Conservation (phyloP, 92 coral and sea anemone species). For the Micromussa lordhowensis region DNA sequence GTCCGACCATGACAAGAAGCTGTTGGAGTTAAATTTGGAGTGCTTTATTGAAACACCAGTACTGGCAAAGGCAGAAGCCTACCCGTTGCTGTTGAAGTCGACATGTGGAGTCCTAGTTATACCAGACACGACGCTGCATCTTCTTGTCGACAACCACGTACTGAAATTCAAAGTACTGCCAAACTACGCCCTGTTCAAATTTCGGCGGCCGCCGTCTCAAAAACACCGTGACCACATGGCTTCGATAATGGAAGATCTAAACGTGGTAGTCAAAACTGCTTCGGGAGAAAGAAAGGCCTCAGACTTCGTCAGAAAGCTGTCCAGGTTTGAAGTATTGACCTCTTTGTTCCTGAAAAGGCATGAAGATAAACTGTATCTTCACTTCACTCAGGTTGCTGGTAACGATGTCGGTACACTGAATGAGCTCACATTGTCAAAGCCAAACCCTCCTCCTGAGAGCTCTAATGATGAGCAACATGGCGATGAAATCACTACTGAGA, state of each 20-base stretch:
- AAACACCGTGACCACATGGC: not conserved
- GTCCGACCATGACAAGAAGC: not conserved
- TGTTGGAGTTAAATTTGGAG: not conserved
- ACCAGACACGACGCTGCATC: not conserved
- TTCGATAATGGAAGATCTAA: not conserved
- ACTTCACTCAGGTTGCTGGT: not conserved
- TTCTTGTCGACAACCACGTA: not conserved
- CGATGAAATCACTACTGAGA: not conserved
- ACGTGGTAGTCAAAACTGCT: not conserved
- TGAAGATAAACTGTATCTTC: not conserved
- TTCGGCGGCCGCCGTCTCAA: not conserved
- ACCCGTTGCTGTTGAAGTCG: conserved; percentile 1
- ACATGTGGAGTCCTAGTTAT: not conserved
- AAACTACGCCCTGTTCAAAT: not conserved
- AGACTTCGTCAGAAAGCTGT: not conserved
- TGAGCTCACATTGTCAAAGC: not conserved
- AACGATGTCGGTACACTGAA: not conserved
- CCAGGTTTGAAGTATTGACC: not conserved
- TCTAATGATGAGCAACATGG: not conserved
- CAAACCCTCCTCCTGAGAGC: not conserved
- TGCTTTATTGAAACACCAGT: not conserved
- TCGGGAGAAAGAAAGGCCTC: conserved; percentile 3
- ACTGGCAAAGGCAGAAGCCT: not conserved
- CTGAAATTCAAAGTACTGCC: not conserved
- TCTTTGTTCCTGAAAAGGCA: not conserved